A percentile compares a stretch with the other conserved stretches of the same genome.
phyloP scores from a whole-genome alignment of 2,113 vertebrate genomes.

The Acanthochromis polyacanthus region DNA sequence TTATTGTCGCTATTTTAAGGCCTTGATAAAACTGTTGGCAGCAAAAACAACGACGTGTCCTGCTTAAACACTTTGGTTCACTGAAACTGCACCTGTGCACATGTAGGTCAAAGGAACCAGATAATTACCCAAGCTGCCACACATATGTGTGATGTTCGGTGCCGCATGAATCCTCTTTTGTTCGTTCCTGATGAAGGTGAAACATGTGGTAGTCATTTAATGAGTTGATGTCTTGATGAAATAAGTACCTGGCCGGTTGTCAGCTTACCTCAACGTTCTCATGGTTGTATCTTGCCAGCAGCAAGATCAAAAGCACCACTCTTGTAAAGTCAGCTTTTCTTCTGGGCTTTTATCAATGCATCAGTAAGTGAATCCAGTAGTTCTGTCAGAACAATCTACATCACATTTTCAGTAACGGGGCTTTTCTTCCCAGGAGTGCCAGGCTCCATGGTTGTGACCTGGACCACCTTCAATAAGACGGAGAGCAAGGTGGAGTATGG shows the following conservation, averaged over 20 bases:
- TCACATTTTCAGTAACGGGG: slow-evolving; percentile 16
- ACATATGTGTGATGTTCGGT: not conserved
- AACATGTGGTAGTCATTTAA: slow-evolving; percentile 53
- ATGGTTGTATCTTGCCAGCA: slow-evolving; percentile 30
- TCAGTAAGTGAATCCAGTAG: slow-evolving; percentile 33
- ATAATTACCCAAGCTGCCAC: not conserved
- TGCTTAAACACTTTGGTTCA: not conserved
- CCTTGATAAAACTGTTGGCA: too few species aligned
- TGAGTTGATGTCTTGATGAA: slow-evolving; percentile 32
- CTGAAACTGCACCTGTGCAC: not conserved
- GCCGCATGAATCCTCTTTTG: not conserved
- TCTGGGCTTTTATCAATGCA: slow-evolving; percentile 18
- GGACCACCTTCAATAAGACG: slow-evolving; percentile 86
- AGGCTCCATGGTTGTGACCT: slow-evolving; percentile 88
- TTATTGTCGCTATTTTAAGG: too few species aligned
- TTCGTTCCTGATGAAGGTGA: slow-evolving; percentile 31
- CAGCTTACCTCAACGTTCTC: slow-evolving; percentile 18
- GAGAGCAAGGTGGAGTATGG: slow-evolving; percentile 86
- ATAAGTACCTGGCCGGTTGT: slow-evolving; percentile 31
- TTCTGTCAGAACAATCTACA: slow-evolving; percentile 22
- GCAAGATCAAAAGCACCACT: slow-evolving; percentile 36
- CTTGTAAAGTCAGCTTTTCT: slow-evolving; percentile 37
- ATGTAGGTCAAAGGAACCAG: slow-evolving; percentile 16
- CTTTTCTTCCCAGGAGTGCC: slow-evolving; percentile 77
- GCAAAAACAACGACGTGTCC: too few species aligned